These are phyloP conservation scores for Nettapus auritus DNA, from an alignment of 2,113 vertebrate species.

Conservation along the genomic window DNA sequence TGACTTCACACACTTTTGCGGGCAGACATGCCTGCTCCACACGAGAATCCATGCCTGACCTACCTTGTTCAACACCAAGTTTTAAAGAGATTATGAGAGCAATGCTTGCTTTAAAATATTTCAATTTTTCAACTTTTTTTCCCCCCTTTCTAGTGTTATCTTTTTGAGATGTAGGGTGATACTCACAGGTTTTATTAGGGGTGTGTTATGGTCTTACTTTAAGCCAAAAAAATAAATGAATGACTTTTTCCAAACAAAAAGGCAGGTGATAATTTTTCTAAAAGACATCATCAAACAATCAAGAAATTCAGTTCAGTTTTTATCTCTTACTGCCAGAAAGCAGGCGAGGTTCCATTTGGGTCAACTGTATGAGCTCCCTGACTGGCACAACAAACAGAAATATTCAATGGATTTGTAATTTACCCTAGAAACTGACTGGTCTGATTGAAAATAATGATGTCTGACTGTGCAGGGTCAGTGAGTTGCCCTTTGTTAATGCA, in stretches of 20 bases:
- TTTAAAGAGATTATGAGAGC: neutral
- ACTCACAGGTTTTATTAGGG: neutral
- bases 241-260: slow-evolving; percentile 21
- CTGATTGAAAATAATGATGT: slow-evolving; percentile 49
- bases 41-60: neutral
- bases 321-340: slow-evolving; percentile 71
- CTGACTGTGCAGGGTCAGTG: slow-evolving; percentile 26
- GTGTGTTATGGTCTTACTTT: slow-evolving; percentile 18
- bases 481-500: slow-evolving; percentile 45
- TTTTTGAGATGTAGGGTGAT: neutral
- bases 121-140: neutral
- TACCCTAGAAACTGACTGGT: slow-evolving; percentile 54
- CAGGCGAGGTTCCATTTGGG: neutral
- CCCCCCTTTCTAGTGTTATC: neutral
- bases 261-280: neutral
- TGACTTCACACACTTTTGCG: neutral
- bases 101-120: neutral
- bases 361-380: slow-evolving; percentile 29
- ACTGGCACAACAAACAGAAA: slow-evolving; percentile 51
- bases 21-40: neutral
- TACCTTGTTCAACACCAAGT: neutral
- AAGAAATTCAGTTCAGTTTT: slow-evolving; percentile 63
- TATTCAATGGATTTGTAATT: slow-evolving; percentile 62
- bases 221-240: neutral
- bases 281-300: slow-evolving; percentile 28